Evolutionary conservation across 2,113 vertebrate genomes (phyloP).

Genomic region (Tor tambroides): DNA sequence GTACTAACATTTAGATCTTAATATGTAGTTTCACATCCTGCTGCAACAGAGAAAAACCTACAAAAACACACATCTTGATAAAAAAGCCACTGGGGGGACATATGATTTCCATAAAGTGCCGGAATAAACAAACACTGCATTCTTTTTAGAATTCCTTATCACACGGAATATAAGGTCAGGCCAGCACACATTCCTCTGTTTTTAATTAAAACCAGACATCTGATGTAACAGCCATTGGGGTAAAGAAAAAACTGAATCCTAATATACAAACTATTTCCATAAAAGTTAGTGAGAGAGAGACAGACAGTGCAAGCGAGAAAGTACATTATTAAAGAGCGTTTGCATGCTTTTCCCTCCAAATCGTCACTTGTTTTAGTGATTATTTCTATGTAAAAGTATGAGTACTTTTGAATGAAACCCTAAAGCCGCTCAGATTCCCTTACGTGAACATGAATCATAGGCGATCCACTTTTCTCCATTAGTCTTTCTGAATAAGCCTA

Average conservation of each 20-base stretch:
- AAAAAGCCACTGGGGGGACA: conserved; percentile 1
- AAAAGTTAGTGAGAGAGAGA: background rate
- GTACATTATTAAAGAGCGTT: too few species aligned
- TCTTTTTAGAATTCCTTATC: conserved; percentile 9
- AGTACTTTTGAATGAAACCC: background rate
- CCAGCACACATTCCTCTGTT: conserved; percentile 5
- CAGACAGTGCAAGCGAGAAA: background rate
- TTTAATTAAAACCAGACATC: conserved; percentile 30
- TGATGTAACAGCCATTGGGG: conserved; percentile 9
- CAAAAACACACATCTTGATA: background rate
- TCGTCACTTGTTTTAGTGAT: background rate
- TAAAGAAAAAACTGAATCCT: conserved; percentile 4
- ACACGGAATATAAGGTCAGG: conserved; percentile 8
- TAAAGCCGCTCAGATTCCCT: background rate
- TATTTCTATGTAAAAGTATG: background rate
- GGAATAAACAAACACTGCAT: background rate
- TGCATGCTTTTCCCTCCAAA: background rate
- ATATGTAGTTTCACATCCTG: background rate
- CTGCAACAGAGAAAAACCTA: background rate
- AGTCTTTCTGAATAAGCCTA: conserved; percentile 5
- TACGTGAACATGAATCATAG: conserved; percentile 2
- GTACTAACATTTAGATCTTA: background rate
- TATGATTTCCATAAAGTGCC: conserved; percentile 29
- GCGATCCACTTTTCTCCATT: conserved; percentile 8
- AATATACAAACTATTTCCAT: conserved; percentile 4